These are phyloP conservation scores for Blastomussa wellsi DNA, from an alignment of 92 coral and sea anemone species.

Conservation along the genomic window DNA sequence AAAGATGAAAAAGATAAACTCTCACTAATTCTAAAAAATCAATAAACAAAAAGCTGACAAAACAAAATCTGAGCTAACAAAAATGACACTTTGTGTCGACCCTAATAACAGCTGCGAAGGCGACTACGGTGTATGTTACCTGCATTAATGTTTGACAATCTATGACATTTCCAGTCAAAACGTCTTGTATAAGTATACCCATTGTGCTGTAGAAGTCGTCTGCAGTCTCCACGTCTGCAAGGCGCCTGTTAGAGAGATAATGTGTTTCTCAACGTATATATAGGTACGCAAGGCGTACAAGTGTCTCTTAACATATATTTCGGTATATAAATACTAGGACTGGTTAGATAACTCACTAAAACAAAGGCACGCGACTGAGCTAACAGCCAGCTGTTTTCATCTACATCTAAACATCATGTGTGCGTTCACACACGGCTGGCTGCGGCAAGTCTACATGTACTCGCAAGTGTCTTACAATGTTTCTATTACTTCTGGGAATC, in stretches of 20 bases:
- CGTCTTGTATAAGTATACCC: slow-evolving; percentile 86
- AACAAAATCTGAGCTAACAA: background rate
- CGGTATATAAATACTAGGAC: background rate
- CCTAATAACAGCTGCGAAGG: too few relatives aligned
- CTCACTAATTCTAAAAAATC: background rate
- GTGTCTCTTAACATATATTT: too few relatives aligned
- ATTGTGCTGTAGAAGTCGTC: slow-evolving; percentile 95
- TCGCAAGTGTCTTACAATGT: background rate
- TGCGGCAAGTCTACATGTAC: background rate
- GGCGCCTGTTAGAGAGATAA: slow-evolving; percentile 60
- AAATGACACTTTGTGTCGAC: background rate
- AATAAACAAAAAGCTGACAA: background rate
- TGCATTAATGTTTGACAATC: slow-evolving; percentile 84
- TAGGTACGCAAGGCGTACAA: too few relatives aligned
- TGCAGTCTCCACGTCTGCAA: slow-evolving; percentile 89
- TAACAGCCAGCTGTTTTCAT: background rate
- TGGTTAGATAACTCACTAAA: background rate
- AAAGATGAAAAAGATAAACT: background rate
- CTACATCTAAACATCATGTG: background rate
- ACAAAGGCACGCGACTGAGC: background rate
- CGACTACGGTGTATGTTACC: slow-evolving; percentile 54
- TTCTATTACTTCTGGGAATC: background rate
- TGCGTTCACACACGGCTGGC: background rate
- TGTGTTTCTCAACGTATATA: background rate
- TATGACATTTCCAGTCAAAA: slow-evolving; percentile 73